Base-by-base conservation (phyloP, 2,888 invertebrate species). In the Dermolepida albohirtum region DNA sequence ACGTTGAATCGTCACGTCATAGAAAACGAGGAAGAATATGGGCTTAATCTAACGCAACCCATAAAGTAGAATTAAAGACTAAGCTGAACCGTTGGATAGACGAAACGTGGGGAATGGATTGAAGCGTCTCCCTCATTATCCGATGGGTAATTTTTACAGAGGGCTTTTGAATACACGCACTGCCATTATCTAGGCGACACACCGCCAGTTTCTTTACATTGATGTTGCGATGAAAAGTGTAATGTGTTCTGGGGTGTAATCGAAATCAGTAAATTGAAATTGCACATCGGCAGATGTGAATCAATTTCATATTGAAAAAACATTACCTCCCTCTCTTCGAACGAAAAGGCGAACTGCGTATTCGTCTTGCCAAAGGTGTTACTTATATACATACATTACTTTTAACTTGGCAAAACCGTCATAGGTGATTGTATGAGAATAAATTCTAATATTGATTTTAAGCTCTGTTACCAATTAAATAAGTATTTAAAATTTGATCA, bases 31-130 rank as follows among this genome's bases (percentile, higher is more conserved):
- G 67, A 71, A 67, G 59, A 74, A 71, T 70, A 72, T 72, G 70
- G 66, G 72, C 70, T 65, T 70, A 74, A 74, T 72, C 74, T 72
- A 72, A 72, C 66, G 71, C 68, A 67, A 72, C 67, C 70, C 72
- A 72, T 73, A 72, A 74, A 74, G 64, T 68, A 70, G 72, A 71
- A 71, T 72, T 70, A 72, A 65, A 68, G 72, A 72, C 71, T 72
- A 69, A 69, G 72, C 66, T 22, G 41, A 0, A 34, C 11, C 40
- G 55, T 52, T 22, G 59, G 59, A 59, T 29, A 59, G 41, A 47
- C 43, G 44, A 44, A 29, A 12, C 29, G 54, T 54, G 34, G 51
- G 64, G 43, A 22, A 44, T 44, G n/a, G 62, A 41, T 12, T 7
- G 14, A 39, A 16, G 54, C 54, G 27, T 8, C 10, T 55, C 44